Evolutionary conservation across 1,140 invertebrate species (phyloP).

Genomic region (Papilio glaucus): DNA sequence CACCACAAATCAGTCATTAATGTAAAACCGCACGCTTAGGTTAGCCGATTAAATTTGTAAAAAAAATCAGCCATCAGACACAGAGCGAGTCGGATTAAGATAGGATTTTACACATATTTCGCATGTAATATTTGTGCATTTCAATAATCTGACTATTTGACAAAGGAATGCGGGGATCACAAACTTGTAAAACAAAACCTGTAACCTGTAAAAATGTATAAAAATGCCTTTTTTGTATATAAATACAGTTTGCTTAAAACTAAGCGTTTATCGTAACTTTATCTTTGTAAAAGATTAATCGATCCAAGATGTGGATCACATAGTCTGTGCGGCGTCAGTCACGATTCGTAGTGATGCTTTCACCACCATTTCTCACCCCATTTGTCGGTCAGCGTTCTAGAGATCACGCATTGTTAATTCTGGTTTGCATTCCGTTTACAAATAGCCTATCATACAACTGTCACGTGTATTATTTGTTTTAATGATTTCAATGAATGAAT

Average conservation of each 20-base stretch:
- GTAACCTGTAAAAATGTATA: too few relatives aligned
- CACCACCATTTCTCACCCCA: constrained; percentile 47
- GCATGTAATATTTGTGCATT: too few relatives aligned
- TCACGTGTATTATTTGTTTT: constrained; percentile 28
- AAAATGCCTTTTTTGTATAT: too few relatives aligned
- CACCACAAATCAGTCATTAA: too few relatives aligned
- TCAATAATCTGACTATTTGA: too few relatives aligned
- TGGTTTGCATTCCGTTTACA: constrained; percentile 13
- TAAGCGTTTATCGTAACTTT: not conserved
- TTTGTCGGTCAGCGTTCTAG: constrained; percentile 32
- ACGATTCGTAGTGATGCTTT: constrained; percentile 44
- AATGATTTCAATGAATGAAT: constrained; percentile 3
- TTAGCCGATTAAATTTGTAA: too few relatives aligned
- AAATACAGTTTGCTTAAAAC: not conserved
- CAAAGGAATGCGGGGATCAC: too few relatives aligned
- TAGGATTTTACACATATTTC: too few relatives aligned
- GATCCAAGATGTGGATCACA: constrained; percentile 40
- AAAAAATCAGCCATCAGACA: too few relatives aligned
- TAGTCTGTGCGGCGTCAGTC: constrained; percentile 38
- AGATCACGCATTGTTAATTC: constrained; percentile 34
- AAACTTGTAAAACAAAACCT: too few relatives aligned
- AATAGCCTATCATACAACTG: constrained; percentile 34
- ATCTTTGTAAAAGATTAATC: constrained; percentile 45
- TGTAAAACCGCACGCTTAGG: too few relatives aligned
- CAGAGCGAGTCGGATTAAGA: too few relatives aligned